Evolutionary conservation across 2,113 vertebrate species (phyloP), one percentile per base, ranked within the genome.

Genomic region (Zosterops pallidus): DNA sequence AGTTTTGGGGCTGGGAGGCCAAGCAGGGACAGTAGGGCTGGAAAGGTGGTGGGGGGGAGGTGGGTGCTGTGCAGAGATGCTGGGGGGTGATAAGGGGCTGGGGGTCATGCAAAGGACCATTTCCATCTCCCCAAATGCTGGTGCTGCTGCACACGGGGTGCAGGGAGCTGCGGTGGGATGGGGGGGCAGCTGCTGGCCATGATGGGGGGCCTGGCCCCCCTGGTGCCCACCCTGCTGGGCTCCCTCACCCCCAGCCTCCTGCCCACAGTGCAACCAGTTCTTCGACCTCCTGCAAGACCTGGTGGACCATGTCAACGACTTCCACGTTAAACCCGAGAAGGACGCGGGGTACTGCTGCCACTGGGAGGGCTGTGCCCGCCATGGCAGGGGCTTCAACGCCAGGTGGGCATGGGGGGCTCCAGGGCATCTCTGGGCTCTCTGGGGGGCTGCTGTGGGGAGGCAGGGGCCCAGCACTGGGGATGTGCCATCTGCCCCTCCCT

Each of bases 311-410:
- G 99, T 99, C 94, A 99, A 99, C 0, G 99, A 99, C 97, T 99
- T 99, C 96, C 99, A 99, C 0, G 99, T 99, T 83, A 99, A 99
- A 94, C 99, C 99, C 0, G 99, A 99, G 97, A 99, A 99, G 97
- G 99, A 99, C 12, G 98, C 99, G 3, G 99, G 99, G 74, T 99
- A 99, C 97, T 99, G 99, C 97, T 99, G 99, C 97, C 99, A 99
- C 96, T 99, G 99, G 99, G 99, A 99, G 95, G 99, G 99, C 94
- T 99, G 99, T 23, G 99, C 99, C 68, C 99, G 99, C 87, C 99
- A 99, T 6, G 99, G 99, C 88, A 97, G 99, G 41, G 99, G 99
- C 67, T 99, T 99, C 97, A 99, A 99, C 1, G 99, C 99, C 90
- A 98, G 99, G 99, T 99, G 95, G 97, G 96, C 12, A 4, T 11